A percentile compares a stretch with the other conserved stretches of the same genome.
Evolutionary conservation across 1,140 invertebrate species (phyloP).

Genomic region (Vanessa atalanta): DNA sequence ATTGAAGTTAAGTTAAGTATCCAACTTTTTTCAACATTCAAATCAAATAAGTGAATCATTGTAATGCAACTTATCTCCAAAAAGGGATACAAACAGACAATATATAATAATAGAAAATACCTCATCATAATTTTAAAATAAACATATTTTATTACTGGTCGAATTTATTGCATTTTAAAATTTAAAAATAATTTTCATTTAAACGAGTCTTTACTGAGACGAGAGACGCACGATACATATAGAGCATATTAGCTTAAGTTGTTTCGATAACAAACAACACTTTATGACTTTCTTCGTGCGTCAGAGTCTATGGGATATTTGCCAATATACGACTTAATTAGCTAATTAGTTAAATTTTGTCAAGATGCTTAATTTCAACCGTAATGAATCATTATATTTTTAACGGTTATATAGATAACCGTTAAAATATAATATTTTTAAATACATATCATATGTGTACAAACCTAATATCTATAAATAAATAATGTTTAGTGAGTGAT

Average conservation of each 20-base stretch:
- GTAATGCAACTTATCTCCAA: too few relatives aligned
- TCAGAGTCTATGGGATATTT: conserved; percentile 57
- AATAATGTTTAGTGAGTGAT: too few relatives aligned
- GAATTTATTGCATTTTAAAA: not conserved
- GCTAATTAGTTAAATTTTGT: conserved; percentile 73
- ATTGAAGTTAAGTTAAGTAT: too few relatives aligned
- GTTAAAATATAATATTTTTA: too few relatives aligned
- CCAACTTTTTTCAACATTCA: too few relatives aligned
- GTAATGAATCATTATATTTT: conserved; percentile 53
- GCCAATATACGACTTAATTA: conserved; percentile 57
- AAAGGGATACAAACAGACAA: too few relatives aligned
- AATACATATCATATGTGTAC: too few relatives aligned
- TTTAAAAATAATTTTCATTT: not conserved
- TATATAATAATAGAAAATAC: too few relatives aligned
- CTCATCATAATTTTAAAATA: too few relatives aligned
- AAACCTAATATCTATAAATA: too few relatives aligned
- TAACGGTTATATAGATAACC: not conserved
- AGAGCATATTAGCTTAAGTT: conserved; percentile 37
- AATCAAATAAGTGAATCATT: too few relatives aligned
- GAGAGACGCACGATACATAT: not conserved
- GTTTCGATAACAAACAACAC: conserved; percentile 57
- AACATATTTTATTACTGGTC: too few relatives aligned
- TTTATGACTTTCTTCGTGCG: conserved; percentile 58
- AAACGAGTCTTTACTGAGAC: conserved; percentile 5
- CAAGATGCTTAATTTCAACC: conserved; percentile 58